A percentile compares a stretch with the other conserved stretches of the same genome.
Evolutionary conservation across 1,140 invertebrate genomes (phyloP).

Genomic region (Ctenoplectra terminalis): DNA sequence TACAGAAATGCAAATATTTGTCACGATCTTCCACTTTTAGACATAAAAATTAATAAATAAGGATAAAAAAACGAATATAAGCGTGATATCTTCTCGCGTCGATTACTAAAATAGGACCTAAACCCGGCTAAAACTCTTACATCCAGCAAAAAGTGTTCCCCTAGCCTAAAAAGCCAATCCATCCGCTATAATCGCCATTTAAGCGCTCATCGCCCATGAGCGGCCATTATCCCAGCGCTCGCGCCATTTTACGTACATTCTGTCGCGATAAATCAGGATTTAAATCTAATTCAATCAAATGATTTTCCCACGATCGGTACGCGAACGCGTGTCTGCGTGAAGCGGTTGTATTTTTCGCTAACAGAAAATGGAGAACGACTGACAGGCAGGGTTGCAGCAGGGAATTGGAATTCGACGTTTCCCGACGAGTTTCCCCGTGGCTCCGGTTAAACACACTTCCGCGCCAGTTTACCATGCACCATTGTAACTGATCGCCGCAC

Average conservation of each 20-base stretch:
- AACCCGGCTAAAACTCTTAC: no score
- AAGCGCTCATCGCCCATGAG: background rate
- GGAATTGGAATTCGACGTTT: constrained; percentile 64
- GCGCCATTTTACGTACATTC: background rate
- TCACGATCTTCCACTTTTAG: background rate
- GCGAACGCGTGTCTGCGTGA: background rate
- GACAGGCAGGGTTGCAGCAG: background rate
- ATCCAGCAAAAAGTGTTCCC: no score
- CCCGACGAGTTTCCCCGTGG: constrained; percentile 19
- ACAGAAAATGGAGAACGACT: background rate
- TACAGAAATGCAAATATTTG: background rate
- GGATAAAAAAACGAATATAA: no score
- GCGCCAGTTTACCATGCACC: constrained; percentile 45
- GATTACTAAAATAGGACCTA: no score
- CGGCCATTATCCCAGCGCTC: background rate
- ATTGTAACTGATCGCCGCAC: background rate
- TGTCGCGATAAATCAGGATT: constrained; percentile 52
- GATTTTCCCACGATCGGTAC: background rate
- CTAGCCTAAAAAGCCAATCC: no score
- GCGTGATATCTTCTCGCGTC: no score
- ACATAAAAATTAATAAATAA: background rate
- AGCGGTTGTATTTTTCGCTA: constrained; percentile 48
- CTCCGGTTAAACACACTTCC: constrained; percentile 57
- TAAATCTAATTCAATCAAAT: constrained; percentile 49
- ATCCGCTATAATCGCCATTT: constrained; percentile 1